These are phyloP conservation scores for Oligia fasciuncula DNA, from an alignment of 2,888 invertebrate genomes.

Conservation along the genomic window DNA sequence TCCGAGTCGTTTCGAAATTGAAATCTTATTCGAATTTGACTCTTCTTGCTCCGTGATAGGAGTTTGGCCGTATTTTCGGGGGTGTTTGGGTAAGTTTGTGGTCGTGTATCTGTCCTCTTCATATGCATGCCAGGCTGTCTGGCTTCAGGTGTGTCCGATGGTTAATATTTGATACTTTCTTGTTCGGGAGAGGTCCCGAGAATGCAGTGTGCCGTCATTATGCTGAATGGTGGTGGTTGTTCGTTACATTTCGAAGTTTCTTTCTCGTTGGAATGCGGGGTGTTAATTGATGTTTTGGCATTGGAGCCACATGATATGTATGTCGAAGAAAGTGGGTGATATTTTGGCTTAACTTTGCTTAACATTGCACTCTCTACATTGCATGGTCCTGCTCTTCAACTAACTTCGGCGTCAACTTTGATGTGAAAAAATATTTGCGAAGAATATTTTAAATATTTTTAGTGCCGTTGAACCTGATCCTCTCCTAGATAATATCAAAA, in stretches of 20 bases:
- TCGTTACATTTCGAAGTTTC: conserved; percentile 64
- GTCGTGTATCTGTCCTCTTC: conserved; percentile 80
- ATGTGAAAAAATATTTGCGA: background rate
- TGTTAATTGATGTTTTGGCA: conserved; percentile 72
- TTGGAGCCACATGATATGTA: conserved; percentile 34
- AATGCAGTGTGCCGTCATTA: conserved; percentile 77
- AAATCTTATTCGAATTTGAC: conserved; percentile 66
- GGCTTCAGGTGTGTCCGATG: conserved; percentile 87
- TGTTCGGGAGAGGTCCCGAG: conserved; percentile 79
- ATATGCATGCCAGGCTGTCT: conserved; percentile 86
- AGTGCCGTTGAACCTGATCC: conserved; percentile 8
- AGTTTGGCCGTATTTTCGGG: conserved; percentile 56
- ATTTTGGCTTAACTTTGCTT: background rate
- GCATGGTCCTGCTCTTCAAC: too few species aligned
- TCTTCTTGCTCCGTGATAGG: conserved; percentile 67
- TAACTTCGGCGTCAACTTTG: background rate
- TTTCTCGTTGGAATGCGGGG: conserved; percentile 59
- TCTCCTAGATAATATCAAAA: conserved; percentile 9
- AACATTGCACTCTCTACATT: background rate
- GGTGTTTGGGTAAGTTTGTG: conserved; percentile 62
- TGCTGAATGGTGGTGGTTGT: conserved; percentile 72
- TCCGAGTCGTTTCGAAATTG: conserved; percentile 66
- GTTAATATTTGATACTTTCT: conserved; percentile 90
- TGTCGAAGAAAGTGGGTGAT: conserved; percentile 10
- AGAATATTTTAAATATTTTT: conserved; percentile 3